Conservation (phyloP, 2,113 vertebrate species). For the Mystacornis crossleyi region DNA sequence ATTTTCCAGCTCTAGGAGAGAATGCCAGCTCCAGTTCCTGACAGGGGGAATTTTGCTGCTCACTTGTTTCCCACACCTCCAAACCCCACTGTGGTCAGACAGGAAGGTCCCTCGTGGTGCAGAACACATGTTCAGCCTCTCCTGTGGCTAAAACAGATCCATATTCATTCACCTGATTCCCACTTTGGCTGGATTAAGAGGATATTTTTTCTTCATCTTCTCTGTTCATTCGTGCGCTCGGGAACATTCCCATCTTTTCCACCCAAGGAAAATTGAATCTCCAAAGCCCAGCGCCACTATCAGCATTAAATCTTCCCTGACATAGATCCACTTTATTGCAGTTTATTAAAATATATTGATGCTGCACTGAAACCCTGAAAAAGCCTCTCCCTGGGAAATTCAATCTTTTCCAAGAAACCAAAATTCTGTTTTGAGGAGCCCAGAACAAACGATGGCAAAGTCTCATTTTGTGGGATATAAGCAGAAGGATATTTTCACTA, state of each 20-base stretch:
- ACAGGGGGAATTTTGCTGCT: neutral
- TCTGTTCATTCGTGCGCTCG: neutral
- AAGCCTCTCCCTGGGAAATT: neutral
- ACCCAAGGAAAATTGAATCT: slow-evolving; percentile 6
- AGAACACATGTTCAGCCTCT: neutral
- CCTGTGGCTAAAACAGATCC: neutral
- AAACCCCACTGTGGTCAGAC: neutral
- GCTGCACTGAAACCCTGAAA: neutral
- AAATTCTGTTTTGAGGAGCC: neutral
- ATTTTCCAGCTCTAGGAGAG: neutral
- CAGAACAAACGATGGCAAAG: neutral
- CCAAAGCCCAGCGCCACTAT: neutral
- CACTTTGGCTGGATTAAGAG: neutral
- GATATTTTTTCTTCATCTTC: neutral
- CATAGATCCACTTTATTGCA: neutral
- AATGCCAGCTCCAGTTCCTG: neutral
- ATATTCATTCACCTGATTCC: neutral
- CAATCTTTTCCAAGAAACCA: neutral
- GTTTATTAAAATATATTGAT: neutral
- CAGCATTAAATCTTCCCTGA: slow-evolving; percentile 28
- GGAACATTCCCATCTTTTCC: neutral
- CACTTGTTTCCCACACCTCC: neutral
- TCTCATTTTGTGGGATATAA: neutral
- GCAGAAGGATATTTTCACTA: neutral
- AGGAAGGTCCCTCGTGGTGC: neutral